phyloP scores from a whole-genome alignment of 2,888 invertebrate genomes.

The Selenia dentaria region DNA sequence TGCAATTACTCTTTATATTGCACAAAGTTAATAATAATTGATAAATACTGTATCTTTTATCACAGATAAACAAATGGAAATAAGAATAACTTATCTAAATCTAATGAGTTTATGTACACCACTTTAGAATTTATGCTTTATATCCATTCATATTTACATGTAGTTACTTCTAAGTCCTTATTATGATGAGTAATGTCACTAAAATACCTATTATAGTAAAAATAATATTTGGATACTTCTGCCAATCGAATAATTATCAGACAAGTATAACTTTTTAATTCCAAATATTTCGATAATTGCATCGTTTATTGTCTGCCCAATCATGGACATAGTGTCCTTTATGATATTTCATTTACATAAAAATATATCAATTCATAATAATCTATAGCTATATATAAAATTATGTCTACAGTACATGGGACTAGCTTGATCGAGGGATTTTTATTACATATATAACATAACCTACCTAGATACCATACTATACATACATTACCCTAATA shows the following conservation, averaged over 20 bases:
- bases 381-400: slow-evolving; percentile 4
- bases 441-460: slow-evolving; percentile 27
- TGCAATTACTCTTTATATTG: slow-evolving; percentile 24
- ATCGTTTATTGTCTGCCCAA: slow-evolving; percentile 55
- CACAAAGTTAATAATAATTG: slow-evolving; percentile 43
- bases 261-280: slow-evolving; percentile 5
- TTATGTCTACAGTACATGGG: slow-evolving; percentile 18
- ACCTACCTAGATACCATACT: slow-evolving; percentile 2
- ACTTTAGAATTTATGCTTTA: slow-evolving; percentile 81
- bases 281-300: slow-evolving; percentile 17
- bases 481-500: slow-evolving; percentile 11
- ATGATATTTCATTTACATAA: slow-evolving; percentile 21
- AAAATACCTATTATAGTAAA: not conserved
- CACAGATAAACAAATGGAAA: slow-evolving; percentile 67
- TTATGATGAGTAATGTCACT: slow-evolving; percentile 40
- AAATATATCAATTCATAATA: slow-evolving; percentile 20
- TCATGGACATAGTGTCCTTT: slow-evolving; percentile 27
- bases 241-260: slow-evolving; percentile 4
- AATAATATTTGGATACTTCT: slow-evolving; percentile 1
- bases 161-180: slow-evolving; percentile 44
- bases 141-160: slow-evolving; percentile 65
- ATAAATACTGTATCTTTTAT: slow-evolving; percentile 56
- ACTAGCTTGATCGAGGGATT: slow-evolving; percentile 32
- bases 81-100: slow-evolving; percentile 40
- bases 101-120: slow-evolving; percentile 69